Base-by-base conservation (phyloP, 2,888 invertebrate species). In the Tethea ocularis region DNA sequence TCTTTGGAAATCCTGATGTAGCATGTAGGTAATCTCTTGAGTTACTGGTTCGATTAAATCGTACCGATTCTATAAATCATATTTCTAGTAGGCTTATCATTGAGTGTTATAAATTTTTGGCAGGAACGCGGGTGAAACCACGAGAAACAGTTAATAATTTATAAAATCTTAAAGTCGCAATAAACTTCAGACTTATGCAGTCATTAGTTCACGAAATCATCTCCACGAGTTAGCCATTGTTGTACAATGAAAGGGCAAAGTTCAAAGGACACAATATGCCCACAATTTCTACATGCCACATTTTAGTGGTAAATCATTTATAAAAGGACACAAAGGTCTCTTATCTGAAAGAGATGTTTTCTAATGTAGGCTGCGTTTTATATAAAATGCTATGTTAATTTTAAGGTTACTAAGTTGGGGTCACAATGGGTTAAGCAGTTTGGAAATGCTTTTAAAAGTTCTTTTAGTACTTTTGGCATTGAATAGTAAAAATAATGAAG, bases 241-340 rank as follows among this genome's bases (percentile, higher is more conserved):
- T 68, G 17, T 51, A 56, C 24, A 55, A 58, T 64, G 63, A 72
- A 72, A 66, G 71, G 67, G 62, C 60, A 51, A 56, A 65, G 67
- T 75, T 73, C 74, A 67, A 75, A 72, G 73, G 67, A 68, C 66
- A 72, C 66, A 70, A 63, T 73, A 61, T 75, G 57, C 57, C 66
- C 63, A 68, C 67, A 68, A 63, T 46, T 67, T 63, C 60, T 66
- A 55, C 67, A 61, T 61, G 56, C n/a, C 46, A 63, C 54, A 63
- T 56, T 68, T 56, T 22, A 59, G 57, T 46, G 46, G 46, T 46
- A 46, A 46, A 46, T 46, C 46, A 46, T 20, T 20, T 46, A 46
- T 20, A 46, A 46, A 46, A 46, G 46, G 46, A 1, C 15, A n/a
- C 10, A 20, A n/a, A 38, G 38, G 38, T n/a, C 5, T 8, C 20